A percentile compares a stretch with the other conserved stretches of the same genome.
phyloP scores from a whole-genome alignment of 2,113 vertebrate genomes.

The Mesitornis unicolor region DNA sequence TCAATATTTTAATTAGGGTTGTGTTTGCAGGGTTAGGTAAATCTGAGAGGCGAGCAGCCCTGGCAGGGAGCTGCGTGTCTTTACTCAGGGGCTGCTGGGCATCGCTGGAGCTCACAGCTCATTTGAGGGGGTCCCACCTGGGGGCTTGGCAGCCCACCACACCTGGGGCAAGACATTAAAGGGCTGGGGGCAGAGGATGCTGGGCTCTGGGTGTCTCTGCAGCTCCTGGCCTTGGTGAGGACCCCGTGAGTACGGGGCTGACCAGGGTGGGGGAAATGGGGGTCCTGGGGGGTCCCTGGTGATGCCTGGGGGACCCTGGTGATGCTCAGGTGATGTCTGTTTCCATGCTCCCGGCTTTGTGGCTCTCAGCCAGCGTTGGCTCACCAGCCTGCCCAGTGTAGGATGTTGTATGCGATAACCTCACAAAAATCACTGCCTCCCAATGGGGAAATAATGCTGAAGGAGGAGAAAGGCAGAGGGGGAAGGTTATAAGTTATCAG shows the following conservation, averaged over 20 bases:
- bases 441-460: neutral
- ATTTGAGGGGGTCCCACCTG: neutral
- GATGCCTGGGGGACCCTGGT: too few relatives aligned
- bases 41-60: neutral
- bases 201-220: neutral
- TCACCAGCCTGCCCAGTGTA: too few relatives aligned
- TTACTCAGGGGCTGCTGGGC: neutral
- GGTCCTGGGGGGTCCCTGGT: too few relatives aligned
- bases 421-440: neutral
- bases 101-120: neutral
- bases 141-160: neutral
- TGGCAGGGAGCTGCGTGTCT: neutral
- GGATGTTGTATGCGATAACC: neutral
- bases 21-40: neutral
- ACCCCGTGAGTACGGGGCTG: too few relatives aligned
- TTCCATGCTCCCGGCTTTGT: too few relatives aligned
- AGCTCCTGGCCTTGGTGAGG: neutral
- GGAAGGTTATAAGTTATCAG: constrained; percentile 33
- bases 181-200: neutral
- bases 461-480: neutral
- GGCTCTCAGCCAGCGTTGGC: too few relatives aligned
- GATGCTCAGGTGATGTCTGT: too few relatives aligned
- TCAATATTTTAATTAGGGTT: neutral
- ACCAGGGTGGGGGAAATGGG: too few relatives aligned
- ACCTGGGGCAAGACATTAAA: too few relatives aligned